Conservation (phyloP, 2,888 invertebrate species). For the Andrena trimmerana region DNA sequence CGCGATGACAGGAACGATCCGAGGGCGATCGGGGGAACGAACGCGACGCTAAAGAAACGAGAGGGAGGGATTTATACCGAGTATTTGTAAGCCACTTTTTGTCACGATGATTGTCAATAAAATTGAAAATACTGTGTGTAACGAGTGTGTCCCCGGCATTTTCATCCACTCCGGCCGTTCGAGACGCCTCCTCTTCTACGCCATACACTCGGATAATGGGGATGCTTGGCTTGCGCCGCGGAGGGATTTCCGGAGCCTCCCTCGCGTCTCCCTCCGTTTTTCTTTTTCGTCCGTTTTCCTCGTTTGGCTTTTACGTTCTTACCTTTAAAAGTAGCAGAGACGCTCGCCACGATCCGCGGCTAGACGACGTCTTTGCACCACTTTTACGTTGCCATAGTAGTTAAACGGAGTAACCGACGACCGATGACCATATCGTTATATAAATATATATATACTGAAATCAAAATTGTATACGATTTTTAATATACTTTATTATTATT, state of each 20-base stretch:
- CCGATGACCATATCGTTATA: conserved; percentile 71
- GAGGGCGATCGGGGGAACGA: conserved; percentile 30
- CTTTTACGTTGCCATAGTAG: conserved; percentile 80
- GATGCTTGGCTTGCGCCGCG: not conserved
- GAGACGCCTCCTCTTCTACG: conserved; percentile 4
- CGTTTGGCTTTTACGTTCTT: conserved; percentile 60
- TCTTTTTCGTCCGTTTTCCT: conserved; percentile 53
- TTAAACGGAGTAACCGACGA: conserved; percentile 70
- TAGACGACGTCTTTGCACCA: conserved; percentile 66
- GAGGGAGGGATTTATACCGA: conserved; percentile 67
- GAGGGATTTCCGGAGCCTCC: not conserved
- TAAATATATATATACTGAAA: conserved; percentile 72
- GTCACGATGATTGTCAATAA: conserved; percentile 82
- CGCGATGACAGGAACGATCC: conserved; percentile 13
- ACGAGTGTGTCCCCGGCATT: conserved; percentile 58
- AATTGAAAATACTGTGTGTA: conserved; percentile 74
- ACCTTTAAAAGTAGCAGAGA: conserved; percentile 23
- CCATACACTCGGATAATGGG: too few species aligned
- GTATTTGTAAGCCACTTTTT: conserved; percentile 81
- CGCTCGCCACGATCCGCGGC: conserved; percentile 34
- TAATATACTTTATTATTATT: conserved; percentile 84
- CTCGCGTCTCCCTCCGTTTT: conserved; percentile 43
- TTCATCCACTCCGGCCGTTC: conserved; percentile 28
- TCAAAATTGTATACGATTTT: conserved; percentile 85
- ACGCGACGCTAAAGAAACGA: conserved; percentile 59